Evolutionary conservation across 2,113 vertebrate species (phyloP), one percentile per base, ranked within the genome.

Genomic region (Euleptes europaea): DNA sequence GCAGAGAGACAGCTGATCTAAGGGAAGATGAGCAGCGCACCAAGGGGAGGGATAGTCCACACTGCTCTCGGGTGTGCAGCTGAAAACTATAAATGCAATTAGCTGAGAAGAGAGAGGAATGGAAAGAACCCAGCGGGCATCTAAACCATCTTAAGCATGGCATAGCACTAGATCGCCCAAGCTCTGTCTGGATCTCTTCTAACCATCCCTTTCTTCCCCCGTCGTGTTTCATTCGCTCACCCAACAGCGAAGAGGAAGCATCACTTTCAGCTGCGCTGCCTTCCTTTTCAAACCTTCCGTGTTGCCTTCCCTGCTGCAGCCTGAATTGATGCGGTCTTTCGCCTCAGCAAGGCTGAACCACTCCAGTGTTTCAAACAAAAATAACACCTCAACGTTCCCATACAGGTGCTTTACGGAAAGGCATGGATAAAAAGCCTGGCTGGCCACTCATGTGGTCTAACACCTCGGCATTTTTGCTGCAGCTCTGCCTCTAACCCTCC

Each of bases 301-400:
- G 28, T 42, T 86, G 47, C 47, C 35, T 76, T 65, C 3, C 63
- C 38, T 75, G 81, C 83, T 88, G 84, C 88, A 90, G 49, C 79
- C 73, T 57, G 38, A 65, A 21, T 80, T 82, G 88, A 85, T 86
- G 89, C 91, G 91, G 84, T 84, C 86, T 75, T 82, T 79, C 76
- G 67, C 2, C 14, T 31, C 35, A 71, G 38, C 23, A 13, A 38
- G 15, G 28, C 12, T 33, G 38, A 81, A 71, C 6, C 3, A 4
- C 49, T 44, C 40, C 3, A 23, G 73, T n/a, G 10, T 31, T 82
- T 82, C 21, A 69, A 75, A 81, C 23, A 65, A 74, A n/a, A 75
- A 63, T 9, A 71, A 14, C 47, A 75, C 21, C 31, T 69, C 35
- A 19, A 33, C 3, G 23, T 35, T 54, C 60, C n/a, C 6, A 70